These are phyloP conservation scores for Ctenomys sociabilis DNA, from an alignment of 2,113 vertebrate genomes.

Conservation along the genomic window DNA sequence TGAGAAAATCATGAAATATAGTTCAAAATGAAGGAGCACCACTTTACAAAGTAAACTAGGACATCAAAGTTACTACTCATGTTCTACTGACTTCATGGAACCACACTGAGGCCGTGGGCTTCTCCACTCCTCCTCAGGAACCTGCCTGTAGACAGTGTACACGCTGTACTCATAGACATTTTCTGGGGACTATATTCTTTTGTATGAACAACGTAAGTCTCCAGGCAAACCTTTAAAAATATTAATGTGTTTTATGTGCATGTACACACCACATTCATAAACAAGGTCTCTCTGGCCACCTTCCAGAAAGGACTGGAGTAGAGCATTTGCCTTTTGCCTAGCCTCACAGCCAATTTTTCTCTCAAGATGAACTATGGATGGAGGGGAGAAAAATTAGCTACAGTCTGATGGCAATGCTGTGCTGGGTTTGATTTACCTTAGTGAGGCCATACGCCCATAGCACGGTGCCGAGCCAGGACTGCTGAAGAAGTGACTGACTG, in stretches of 20 bases:
- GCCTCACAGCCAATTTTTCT: conserved; percentile 28
- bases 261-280: not conserved
- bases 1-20: not conserved
- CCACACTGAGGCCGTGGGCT: not conserved
- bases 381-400: not conserved
- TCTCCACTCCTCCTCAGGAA: not conserved
- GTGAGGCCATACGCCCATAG: not conserved
- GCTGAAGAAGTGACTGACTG: not conserved
- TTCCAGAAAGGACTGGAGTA: conserved; percentile 21
- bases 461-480: not conserved
- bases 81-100: not conserved
- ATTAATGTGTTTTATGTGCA: not conserved
- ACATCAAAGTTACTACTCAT: not conserved
- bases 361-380: not conserved
- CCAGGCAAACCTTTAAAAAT: conserved; percentile 28
- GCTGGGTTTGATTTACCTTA: not conserved
- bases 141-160: not conserved
- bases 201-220: not conserved
- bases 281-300: not conserved
- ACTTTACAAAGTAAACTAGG: not conserved
- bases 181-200: not conserved
- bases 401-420: not conserved
- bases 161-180: not conserved
- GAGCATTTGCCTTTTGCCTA: not conserved
- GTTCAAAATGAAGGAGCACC: not conserved